A percentile compares a stretch with the other conserved stretches of the same genome.
Conservation (phyloP, 2,797 vertebrate species). For the Periophthalmus magnuspinnatus region DNA sequence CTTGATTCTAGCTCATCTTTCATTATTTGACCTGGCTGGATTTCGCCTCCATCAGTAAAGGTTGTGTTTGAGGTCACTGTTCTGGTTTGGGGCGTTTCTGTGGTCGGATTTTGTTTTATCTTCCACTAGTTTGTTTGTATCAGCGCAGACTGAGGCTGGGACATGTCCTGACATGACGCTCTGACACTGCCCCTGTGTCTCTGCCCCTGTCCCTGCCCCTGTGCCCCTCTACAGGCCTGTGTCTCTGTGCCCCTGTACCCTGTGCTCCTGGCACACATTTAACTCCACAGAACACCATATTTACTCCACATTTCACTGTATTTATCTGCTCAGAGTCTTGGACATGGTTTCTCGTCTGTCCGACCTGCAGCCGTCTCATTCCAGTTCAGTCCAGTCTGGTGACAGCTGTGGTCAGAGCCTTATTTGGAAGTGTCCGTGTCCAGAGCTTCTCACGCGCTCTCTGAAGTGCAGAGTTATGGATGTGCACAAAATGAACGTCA, state of each 20-base stretch:
- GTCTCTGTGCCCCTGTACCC: no score
- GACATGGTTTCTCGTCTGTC: neutral
- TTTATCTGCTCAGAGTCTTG: no score
- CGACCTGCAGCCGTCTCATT: neutral
- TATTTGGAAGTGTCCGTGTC: conserved; percentile 25
- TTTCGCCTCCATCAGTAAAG: neutral
- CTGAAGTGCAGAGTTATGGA: neutral
- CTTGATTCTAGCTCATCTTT: neutral
- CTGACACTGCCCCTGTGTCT: conserved; percentile 4
- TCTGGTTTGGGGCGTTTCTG: fast-evolving
- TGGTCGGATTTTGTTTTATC: neutral
- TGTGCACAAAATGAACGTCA: neutral
- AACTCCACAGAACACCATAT: neutral
- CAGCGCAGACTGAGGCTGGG: conserved; percentile 13
- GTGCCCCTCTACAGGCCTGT: no score
- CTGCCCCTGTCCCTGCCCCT: no score
- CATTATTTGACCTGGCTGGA: neutral
- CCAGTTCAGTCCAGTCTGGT: conserved; percentile 47
- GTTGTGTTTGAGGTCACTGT: neutral
- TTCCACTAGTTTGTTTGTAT: conserved; percentile 17
- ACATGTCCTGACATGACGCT: conserved; percentile 74
- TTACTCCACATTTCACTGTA: neutral
- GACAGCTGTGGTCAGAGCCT: conserved; percentile 42
- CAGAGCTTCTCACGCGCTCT: neutral
- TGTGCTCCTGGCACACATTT: no score